Base-by-base conservation (phyloP, 2,113 vertebrate species). In the Heterocephalus glaber region DNA sequence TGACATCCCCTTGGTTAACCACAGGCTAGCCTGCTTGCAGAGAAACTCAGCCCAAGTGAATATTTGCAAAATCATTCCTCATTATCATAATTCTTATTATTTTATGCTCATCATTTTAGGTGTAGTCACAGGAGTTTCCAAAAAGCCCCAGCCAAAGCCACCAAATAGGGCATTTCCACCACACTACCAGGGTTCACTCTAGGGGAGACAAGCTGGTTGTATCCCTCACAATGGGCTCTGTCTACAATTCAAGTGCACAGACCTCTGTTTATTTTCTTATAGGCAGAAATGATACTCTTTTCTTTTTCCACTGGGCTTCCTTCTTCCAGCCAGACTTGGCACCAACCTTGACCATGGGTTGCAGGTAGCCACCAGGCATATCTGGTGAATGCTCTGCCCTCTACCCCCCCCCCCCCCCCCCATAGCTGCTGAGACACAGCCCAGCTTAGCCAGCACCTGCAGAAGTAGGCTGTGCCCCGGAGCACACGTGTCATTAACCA, bases 101-200 rank as follows among this genome's bases (percentile, higher is more conserved):
- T 66, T 92, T 12, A 24, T 7, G 60, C n/a, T n/a, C 30, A 38
- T 47, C 19, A 4, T 30, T 81, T 77, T 17, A 10, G 1, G 56
- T 7, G 19, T 19, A 8, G 33, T 28, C 17, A 2, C 6, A 10
- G 58, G 66, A 30, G 3, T 28, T 44, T 38, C 68, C 47, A 28
- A 38, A 52, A 79, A 20, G 9, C 4, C 17, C 54, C 12, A 47
- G 92, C 14, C 10, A 28, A 16, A 19, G 28, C 41, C 44, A 1
- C n/a, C 0, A 30, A 30, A 35, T 38, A 28, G 83, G 77, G 61
- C 0, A 0, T 38, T 6, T 13, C 10, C n/a, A 72, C 63, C 30
- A 3, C 22, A 16, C 49, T 1, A 5, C 20, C 0, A 0, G 0
- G 3, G 68, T 14, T 85, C 38, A 7, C 1, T 16, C 24, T 49